Conservation (phyloP, 1,140 invertebrate genomes). For the Stegodyphus mimosarum region DNA sequence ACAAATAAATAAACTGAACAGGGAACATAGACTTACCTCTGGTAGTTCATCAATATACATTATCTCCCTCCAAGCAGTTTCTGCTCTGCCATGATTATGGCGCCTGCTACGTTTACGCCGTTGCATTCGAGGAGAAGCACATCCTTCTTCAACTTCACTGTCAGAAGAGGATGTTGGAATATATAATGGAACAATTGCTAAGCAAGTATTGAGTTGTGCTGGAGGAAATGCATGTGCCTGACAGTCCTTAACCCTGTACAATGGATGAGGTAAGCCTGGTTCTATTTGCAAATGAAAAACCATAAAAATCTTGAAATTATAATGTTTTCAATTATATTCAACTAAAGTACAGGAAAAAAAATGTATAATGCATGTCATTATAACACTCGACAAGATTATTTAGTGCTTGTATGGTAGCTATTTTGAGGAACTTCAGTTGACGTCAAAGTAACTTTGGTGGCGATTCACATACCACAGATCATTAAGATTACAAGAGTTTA, state of each 20-base stretch:
- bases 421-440: too few species aligned
- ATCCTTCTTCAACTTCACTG: slow-evolving; percentile 79
- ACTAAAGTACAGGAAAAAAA: too few species aligned
- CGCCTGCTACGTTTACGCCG: slow-evolving; percentile 60
- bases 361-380: too few species aligned
- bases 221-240: slow-evolving; percentile 48
- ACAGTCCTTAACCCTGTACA: slow-evolving; percentile 48
- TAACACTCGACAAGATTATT: too few species aligned
- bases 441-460: too few species aligned
- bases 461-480: too few species aligned
- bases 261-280: slow-evolving; percentile 53
- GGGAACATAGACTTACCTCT: slow-evolving; percentile 27
- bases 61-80: slow-evolving; percentile 42
- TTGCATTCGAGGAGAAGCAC: slow-evolving; percentile 71
- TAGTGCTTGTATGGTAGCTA: too few species aligned
- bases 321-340: too few species aligned
- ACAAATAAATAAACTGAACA: not conserved
- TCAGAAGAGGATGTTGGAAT: slow-evolving; percentile 82
- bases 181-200: slow-evolving; percentile 44
- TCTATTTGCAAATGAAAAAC: slow-evolving; percentile 1
- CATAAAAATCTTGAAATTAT: too few species aligned
- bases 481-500: too few species aligned
- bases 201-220: slow-evolving; percentile 37
- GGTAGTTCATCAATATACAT: slow-evolving; percentile 60
- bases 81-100: slow-evolving; percentile 63